These are phyloP conservation scores for Lonchura striata DNA, from an alignment of 2,113 vertebrate genomes.

Conservation along the genomic window DNA sequence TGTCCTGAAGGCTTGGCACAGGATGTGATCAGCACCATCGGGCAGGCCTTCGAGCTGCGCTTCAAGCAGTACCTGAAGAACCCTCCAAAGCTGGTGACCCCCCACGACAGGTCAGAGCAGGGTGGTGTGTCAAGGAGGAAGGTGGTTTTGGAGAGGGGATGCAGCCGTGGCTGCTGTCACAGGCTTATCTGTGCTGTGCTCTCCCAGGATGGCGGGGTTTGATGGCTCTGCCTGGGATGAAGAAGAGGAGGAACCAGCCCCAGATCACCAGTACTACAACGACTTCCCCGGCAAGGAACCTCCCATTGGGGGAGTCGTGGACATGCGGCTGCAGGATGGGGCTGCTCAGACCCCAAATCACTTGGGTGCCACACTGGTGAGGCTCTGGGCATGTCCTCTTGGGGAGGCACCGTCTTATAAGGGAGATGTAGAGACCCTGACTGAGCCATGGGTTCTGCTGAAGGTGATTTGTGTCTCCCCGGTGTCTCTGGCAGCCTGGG, in stretches of 20 bases:
- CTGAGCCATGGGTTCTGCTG: fast-evolving
- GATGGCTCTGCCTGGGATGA: conserved; percentile 98
- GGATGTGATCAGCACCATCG: conserved; percentile 98
- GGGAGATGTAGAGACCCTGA: fast-evolving
- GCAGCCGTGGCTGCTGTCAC: not conserved
- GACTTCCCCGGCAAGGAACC: conserved; percentile 97
- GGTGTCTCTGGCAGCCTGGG: not conserved
- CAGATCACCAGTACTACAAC: conserved; percentile 95
- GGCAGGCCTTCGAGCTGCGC: conserved; percentile 94
- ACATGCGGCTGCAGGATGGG: conserved; percentile 84
- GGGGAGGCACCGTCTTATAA: not conserved
- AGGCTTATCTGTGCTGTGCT: not conserved
- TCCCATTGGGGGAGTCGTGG: conserved; percentile 90
- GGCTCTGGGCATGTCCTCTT: fast-evolving
- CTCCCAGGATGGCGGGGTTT: conserved; percentile 91
- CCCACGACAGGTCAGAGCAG: conserved; percentile 88
- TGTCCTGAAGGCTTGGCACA: conserved; percentile 94
- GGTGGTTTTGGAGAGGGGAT: not conserved
- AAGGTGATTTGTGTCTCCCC: not conserved
- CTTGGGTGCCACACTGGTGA: conserved; percentile 89
- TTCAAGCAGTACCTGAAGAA: conserved; percentile 99
- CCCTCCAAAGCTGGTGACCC: conserved; percentile 94
- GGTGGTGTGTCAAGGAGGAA: not conserved
- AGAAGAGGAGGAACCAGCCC: conserved; percentile 77
- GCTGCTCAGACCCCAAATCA: conserved; percentile 69